Percentiles rank a stretch among this genome's conserved stretches.
Conservation (phyloP, 2,888 invertebrate species). For the Gastracanthus pulcherrimus region DNA sequence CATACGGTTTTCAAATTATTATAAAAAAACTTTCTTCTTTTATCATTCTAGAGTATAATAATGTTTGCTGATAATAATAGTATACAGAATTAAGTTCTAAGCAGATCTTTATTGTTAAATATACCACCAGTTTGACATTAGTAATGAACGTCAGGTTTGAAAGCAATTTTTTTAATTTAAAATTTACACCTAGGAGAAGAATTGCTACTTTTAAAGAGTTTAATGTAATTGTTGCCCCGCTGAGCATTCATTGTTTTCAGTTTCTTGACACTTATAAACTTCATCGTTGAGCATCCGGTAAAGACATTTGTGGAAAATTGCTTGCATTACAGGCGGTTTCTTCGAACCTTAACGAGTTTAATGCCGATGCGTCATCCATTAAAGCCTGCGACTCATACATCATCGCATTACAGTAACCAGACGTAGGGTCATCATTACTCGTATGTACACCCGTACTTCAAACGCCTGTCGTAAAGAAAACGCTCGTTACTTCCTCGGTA, state of each 20-base stretch:
- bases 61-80: too few relatives aligned
- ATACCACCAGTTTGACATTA: too few relatives aligned
- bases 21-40: too few relatives aligned
- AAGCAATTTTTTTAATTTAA: too few relatives aligned
- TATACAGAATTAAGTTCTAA: too few relatives aligned
- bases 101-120: too few relatives aligned
- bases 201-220: neutral
- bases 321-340: conserved; percentile 17
- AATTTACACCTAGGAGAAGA: too few relatives aligned
- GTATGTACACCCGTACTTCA: neutral
- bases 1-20: too few relatives aligned
- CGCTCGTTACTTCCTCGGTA: neutral
- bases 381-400: conserved; percentile 1
- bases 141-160: too few relatives aligned
- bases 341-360: conserved; percentile 18
- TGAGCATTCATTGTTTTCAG: neutral
- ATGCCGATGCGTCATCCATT: conserved; percentile 40
- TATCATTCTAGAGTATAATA: too few relatives aligned
- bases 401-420: neutral
- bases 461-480: neutral
- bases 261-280: neutral
- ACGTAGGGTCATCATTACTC: conserved; percentile 9
- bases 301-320: conserved; percentile 36
- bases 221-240: neutral
- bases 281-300: neutral